phyloP scores from a whole-genome alignment of 2,113 vertebrate species.

The Chloropsis hardwickii region DNA sequence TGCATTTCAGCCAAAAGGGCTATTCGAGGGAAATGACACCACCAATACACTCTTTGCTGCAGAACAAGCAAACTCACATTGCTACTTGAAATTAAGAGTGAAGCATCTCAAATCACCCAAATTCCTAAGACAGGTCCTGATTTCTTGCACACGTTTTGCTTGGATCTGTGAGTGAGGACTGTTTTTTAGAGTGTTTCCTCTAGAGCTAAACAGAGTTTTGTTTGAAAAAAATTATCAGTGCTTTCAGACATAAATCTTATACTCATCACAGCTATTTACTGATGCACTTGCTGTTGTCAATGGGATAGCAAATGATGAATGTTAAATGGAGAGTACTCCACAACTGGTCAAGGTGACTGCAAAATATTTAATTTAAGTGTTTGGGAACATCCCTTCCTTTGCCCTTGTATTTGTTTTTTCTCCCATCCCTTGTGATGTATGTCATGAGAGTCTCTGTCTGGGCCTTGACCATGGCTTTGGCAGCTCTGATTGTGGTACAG shows the following conservation, averaged over 20 bases:
- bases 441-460: not conserved
- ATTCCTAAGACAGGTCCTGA: not conserved
- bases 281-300: not conserved
- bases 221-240: not conserved
- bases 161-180: not conserved
- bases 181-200: not conserved
- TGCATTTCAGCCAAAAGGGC: not conserved
- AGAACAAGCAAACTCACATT: not conserved
- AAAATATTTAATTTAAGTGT: not conserved
- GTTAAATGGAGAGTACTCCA: not conserved
- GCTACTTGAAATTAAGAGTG: not conserved
- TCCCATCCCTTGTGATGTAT: not conserved
- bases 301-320: not conserved
- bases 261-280: slow-evolving; percentile 6
- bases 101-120: not conserved
- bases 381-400: not conserved
- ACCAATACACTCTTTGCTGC: not conserved
- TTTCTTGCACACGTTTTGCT: not conserved
- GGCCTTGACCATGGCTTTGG: not conserved
- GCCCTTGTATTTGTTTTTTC: not conserved
- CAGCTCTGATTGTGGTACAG: not conserved
- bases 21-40: not conserved
- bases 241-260: not conserved
- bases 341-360: not conserved
- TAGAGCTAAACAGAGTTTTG: not conserved